These are phyloP conservation scores for Etheostoma perlongum DNA, from an alignment of 2,797 vertebrate species.

Conservation along the genomic window DNA sequence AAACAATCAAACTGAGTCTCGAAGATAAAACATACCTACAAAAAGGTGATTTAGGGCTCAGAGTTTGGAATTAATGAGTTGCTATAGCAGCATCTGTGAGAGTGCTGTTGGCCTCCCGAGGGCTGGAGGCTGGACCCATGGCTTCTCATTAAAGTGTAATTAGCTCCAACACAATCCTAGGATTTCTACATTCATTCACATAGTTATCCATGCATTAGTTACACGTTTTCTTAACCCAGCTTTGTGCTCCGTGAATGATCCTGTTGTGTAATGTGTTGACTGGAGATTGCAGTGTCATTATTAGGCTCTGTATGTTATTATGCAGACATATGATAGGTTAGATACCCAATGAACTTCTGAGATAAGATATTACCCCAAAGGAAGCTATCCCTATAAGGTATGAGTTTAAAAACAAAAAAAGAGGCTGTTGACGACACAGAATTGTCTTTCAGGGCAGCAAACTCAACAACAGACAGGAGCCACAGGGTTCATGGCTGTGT, in stretches of 20 bases:
- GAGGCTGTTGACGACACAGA: background rate
- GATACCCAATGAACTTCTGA: background rate
- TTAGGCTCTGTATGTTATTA: background rate
- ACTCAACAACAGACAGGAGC: background rate
- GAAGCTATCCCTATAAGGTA: background rate
- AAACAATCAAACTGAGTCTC: background rate
- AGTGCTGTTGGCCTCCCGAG: conserved; percentile 31
- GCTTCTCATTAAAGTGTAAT: conserved; percentile 56
- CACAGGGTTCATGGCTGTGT: background rate
- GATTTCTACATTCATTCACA: conserved; percentile 39
- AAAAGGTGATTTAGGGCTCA: background rate
- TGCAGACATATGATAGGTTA: background rate
- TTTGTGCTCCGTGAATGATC: conserved; percentile 2
- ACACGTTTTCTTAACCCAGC: conserved; percentile 33
- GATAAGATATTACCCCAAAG: background rate
- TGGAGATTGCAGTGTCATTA: background rate
- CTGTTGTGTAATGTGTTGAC: background rate
- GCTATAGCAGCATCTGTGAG: conserved; percentile 29
- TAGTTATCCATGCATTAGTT: conserved; percentile 28
- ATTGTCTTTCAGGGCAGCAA: background rate
- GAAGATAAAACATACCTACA: background rate
- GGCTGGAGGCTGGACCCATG: conserved; percentile 32
- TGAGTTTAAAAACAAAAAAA: background rate
- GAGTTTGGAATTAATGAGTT: conserved; percentile 31
- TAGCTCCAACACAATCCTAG: conserved; percentile 39